Conservation (phyloP, 2,113 vertebrate genomes). For the Nycticebus coucang region DNA sequence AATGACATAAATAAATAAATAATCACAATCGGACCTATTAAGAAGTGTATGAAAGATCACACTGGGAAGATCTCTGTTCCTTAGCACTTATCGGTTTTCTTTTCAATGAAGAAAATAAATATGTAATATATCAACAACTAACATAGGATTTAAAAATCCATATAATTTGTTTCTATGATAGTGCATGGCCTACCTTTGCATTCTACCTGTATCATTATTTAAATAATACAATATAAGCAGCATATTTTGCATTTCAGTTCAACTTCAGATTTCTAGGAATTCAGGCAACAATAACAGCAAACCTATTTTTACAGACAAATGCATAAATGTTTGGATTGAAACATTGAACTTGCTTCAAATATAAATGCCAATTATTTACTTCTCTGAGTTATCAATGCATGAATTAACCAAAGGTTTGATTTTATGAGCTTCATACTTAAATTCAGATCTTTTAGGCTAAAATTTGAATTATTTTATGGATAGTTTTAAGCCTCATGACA, state of each 20-base stretch:
- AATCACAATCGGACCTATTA: not conserved
- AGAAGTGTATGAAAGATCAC: not conserved
- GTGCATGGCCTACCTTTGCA: not conserved
- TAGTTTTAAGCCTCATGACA: not conserved
- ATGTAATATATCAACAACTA: not conserved
- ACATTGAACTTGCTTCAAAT: not conserved
- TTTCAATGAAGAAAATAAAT: slow-evolving; percentile 9
- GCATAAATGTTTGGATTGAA: not conserved
- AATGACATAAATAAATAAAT: not conserved
- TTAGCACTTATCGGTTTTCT: not conserved
- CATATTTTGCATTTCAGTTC: not conserved
- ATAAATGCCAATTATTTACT: slow-evolving; percentile 12
- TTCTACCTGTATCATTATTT: not conserved
- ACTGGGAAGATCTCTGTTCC: not conserved
- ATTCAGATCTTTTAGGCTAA: not conserved
- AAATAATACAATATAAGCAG: slow-evolving; percentile 3
- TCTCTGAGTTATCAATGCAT: not conserved
- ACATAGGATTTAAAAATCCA: not conserved
- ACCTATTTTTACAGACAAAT: not conserved
- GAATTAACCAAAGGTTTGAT: not conserved
- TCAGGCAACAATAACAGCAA: not conserved
- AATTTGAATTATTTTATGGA: slow-evolving; percentile 49
- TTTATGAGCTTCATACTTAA: not conserved
- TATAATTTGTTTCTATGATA: not conserved
- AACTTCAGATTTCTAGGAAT: not conserved